Base-by-base conservation (phyloP, 2,888 invertebrate species). In the Caenorhabditis macrosperma region DNA sequence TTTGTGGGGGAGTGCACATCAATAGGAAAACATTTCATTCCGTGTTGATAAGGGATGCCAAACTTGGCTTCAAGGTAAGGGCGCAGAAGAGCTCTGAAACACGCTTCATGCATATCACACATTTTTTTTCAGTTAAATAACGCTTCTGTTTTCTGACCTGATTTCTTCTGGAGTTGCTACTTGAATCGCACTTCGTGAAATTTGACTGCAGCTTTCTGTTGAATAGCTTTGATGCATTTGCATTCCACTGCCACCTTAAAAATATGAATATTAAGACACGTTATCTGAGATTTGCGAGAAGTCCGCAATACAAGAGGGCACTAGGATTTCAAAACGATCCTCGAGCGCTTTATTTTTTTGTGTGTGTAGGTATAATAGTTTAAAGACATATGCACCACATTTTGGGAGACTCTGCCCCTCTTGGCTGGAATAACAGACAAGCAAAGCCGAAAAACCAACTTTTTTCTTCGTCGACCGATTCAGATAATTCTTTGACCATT, bases 161-260 rank as follows among this genome's bases (percentile, higher is more conserved):
- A 88, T 85, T 78, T 88, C 88, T 74, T 87, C 87, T 15, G 87
- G 88, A 9, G 88, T 87, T 17, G 86, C 85, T 1, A 88, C 74
- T 54, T 86, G 86, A 38, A 87, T 74, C 0, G 82, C 83, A 57
- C 67, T 82, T 38, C 75, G 80, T 26, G 82, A 79, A 24, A 83
- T 72, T 28, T 87, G 83, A 55, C 72, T 72, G 24, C 75, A 69
- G 71, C 78, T 82, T 35, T 82, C 71, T n/a, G 77, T 78, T 26
- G 82, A 84, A 15, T 72, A 76, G 50, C 75, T 78, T 44, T 67
- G 75, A 9, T 59, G 74, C 60, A 77, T 61, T 61, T 74, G 80
- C 67, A 52, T 67, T 33, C 61, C 69, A 41, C 76, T 46, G 57
- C 64, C 48, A 6, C 76, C 76, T 75, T 20, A 38, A 66, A 26